Base-by-base conservation (phyloP, 1,140 invertebrate genomes). In the Pseudomyrmex flavicornis region DNA sequence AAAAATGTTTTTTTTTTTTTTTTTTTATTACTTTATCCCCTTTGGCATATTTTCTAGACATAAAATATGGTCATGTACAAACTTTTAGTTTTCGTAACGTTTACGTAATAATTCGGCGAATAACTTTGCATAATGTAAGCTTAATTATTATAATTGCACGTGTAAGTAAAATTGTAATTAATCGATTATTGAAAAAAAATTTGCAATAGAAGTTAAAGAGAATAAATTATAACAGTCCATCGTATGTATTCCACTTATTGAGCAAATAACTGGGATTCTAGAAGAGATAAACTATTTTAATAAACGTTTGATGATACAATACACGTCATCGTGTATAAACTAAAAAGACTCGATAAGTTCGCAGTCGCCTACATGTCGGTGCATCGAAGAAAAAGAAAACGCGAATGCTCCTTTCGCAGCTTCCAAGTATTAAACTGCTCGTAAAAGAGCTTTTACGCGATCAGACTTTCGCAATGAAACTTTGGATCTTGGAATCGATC, bases 401-500 rank as follows among this genome's bases (percentile, higher is more conserved):
- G 65, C 52, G 50, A 26, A 46, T 70, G 17, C 35, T 48, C 54
- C 79, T 50, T 82, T 65, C 73, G 58, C 44, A 58, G 61, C 63
- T 22, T 70, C 54, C 61, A 22, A 59, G 84, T 87, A 86, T 86
- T 83, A 83, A 86, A 59, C 79, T 77, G 79, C 59, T 87, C 86
- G 84, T 87, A 87, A 86, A 87, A 73, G 73, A 73, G 86, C 85
- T 86, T 87, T 74, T 77, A 83, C 85, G 61, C 85, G 80, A 87
- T 87, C 86, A 86, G 80, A 86, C 79, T 86, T 77, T 83, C 61
- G 79, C 85, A 83, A 87, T 73, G 79, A 86, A 86, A 87, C 65
- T 87, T 86, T 75, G 72, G 54, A 26, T 17, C 84, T 17, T 7
- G 35, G 48, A 68, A 83, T 87, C 85, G 85, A 83, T 84, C 85